Evolutionary conservation across 1,140 invertebrate species (phyloP).

Genomic region (Venustaconcha ellipsiformis): DNA sequence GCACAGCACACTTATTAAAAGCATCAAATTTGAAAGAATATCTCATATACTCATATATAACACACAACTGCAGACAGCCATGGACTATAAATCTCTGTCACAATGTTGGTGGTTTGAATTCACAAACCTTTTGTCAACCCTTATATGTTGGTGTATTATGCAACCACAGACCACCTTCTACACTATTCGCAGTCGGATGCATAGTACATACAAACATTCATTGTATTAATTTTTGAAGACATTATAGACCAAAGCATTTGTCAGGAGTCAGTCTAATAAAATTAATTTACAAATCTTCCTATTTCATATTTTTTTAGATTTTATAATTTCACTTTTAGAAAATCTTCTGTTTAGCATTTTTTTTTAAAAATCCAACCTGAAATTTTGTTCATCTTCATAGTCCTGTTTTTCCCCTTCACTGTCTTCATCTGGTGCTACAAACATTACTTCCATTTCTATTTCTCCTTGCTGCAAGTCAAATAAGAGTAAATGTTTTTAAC

Average conservation of each 20-base stretch:
- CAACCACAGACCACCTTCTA: neutral
- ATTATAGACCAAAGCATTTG: neutral
- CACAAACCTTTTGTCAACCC: too few species aligned
- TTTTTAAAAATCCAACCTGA: constrained; percentile 51
- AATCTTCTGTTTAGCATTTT: neutral
- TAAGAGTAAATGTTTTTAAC: too few species aligned
- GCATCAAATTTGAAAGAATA: neutral
- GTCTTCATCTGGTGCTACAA: constrained; percentile 78
- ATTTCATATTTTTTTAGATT: neutral
- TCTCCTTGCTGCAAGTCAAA: constrained; percentile 74
- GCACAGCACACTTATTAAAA: neutral
- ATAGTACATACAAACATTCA: neutral
- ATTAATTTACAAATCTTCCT: neutral
- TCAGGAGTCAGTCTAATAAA: neutral
- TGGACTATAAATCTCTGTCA: too few species aligned
- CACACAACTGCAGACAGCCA: too few species aligned
- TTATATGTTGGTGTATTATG: neutral
- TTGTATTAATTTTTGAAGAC: neutral
- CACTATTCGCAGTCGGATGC: neutral
- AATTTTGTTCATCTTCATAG: constrained; percentile 67
- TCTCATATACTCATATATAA: too few species aligned
- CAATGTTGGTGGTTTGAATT: too few species aligned
- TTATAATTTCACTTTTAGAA: neutral
- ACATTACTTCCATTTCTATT: constrained; percentile 80
- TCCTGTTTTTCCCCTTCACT: constrained; percentile 71